Percentiles rank a stretch among this genome's conserved stretches.
These are phyloP conservation scores for Meloe dianella DNA, from an alignment of 2,888 invertebrate genomes.

Conservation along the genomic window DNA sequence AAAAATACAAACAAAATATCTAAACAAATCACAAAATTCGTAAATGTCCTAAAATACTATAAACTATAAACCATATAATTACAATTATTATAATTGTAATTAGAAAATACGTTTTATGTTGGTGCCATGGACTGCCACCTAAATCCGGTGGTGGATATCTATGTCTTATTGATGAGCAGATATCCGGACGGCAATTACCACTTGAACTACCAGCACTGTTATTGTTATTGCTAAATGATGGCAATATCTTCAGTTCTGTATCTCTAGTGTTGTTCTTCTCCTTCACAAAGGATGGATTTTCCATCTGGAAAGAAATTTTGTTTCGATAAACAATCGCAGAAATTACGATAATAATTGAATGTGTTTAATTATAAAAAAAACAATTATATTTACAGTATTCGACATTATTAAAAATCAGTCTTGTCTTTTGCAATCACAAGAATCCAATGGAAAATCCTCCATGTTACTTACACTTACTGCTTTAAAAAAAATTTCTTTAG, in stretches of 20 bases:
- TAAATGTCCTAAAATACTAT: slow-evolving; percentile 50
- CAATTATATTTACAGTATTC: slow-evolving; percentile 1
- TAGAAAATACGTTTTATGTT: slow-evolving; percentile 61
- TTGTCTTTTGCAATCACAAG: not conserved
- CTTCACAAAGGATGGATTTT: slow-evolving; percentile 55
- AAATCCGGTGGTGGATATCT: slow-evolving; percentile 53
- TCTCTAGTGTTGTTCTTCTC: slow-evolving; percentile 53
- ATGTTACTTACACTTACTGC: not conserved
- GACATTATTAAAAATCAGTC: not conserved
- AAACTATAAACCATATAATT: slow-evolving; percentile 61
- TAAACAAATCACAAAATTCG: slow-evolving; percentile 50
- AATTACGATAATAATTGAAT: too few relatives aligned
- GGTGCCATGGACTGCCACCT: slow-evolving; percentile 63
- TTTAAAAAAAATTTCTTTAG: not conserved
- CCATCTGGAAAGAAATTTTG: slow-evolving; percentile 60
- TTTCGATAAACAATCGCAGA: too few relatives aligned
- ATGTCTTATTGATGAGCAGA: slow-evolving; percentile 54
- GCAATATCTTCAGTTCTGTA: slow-evolving; percentile 37
- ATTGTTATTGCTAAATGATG: slow-evolving; percentile 40
- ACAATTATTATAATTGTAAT: slow-evolving; percentile 59
- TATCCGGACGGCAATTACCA: slow-evolving; percentile 54
- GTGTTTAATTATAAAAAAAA: too few relatives aligned
- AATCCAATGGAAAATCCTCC: not conserved
- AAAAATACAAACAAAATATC: slow-evolving; percentile 35
- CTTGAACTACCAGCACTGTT: slow-evolving; percentile 29